These are phyloP conservation scores for Bradypodion pumilum DNA, from an alignment of 2,797 vertebrate genomes.

Conservation along the genomic window DNA sequence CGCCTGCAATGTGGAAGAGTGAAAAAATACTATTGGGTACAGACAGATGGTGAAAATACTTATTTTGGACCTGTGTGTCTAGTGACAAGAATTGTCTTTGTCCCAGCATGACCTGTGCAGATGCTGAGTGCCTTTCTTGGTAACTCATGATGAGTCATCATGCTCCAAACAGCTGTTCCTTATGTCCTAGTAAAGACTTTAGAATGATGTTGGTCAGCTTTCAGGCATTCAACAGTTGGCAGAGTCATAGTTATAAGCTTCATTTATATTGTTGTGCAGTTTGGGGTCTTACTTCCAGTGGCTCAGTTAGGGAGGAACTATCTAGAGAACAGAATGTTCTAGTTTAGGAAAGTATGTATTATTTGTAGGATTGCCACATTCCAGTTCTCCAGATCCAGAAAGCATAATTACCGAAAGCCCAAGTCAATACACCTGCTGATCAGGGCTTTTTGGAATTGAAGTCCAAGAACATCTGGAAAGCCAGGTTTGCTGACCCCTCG, in stretches of 20 bases:
- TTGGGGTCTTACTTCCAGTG: background rate
- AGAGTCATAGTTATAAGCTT: constrained; percentile 9
- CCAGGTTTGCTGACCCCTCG: too few species aligned
- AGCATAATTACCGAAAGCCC: too few species aligned
- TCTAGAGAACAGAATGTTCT: too few species aligned
- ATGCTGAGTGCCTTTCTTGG: constrained; percentile 20
- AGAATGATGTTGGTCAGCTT: constrained; percentile 20
- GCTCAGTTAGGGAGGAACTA: background rate
- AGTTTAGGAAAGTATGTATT: background rate
- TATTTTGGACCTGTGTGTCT: constrained; percentile 13
- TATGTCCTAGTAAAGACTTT: constrained; percentile 20
- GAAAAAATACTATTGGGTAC: constrained; percentile 8
- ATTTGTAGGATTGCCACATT: too few species aligned
- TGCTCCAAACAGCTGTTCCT: constrained; percentile 34
- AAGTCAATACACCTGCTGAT: too few species aligned
- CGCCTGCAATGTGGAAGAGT: background rate
- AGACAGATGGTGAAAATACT: constrained; percentile 27
- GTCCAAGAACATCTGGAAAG: too few species aligned
- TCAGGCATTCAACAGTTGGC: background rate
- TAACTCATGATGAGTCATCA: constrained; percentile 13
- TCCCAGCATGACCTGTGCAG: constrained; percentile 38
- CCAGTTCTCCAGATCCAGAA: too few species aligned
- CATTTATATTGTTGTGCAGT: background rate
- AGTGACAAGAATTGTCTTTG: constrained; percentile 27
- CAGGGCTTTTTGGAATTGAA: too few species aligned